These are phyloP conservation scores for Pocillopora damicornis DNA, from an alignment of 64 coral and sea anemone genomes.

Conservation along the genomic window DNA sequence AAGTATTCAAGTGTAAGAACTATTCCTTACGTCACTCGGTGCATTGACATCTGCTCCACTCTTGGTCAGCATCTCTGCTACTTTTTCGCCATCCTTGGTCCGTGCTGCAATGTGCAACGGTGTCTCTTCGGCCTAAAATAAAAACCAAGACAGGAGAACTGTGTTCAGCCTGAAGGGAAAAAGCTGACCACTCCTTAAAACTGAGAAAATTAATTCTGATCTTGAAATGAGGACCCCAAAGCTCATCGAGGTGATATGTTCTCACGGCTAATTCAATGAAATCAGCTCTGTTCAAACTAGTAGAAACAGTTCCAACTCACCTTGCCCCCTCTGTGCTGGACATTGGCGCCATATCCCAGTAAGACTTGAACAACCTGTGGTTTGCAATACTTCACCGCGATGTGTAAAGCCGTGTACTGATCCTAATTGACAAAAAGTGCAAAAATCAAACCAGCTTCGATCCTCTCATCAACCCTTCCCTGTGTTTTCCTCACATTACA, in stretches of 20 bases:
- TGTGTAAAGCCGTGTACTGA: slow-evolving; percentile 85
- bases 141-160: not conserved
- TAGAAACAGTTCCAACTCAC: slow-evolving; percentile 5
- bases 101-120: slow-evolving; percentile 77
- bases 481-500: no score
- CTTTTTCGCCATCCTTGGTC: slow-evolving; percentile 71
- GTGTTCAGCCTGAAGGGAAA: not conserved
- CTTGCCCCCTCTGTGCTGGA: slow-evolving; percentile 96
- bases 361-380: slow-evolving; percentile 91
- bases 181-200: not conserved
- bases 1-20: not conserved
- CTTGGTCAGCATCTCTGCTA: slow-evolving; percentile 85
- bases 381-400: slow-evolving; percentile 89
- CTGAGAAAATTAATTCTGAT: no score
- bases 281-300: not conserved
- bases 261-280: no score
- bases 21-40: slow-evolving; percentile 63
- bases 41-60: slow-evolving; percentile 84
- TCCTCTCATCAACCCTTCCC: no score
- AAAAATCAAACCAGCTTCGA: not conserved
- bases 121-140: slow-evolving; percentile 52
- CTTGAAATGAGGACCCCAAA: no score
- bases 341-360: slow-evolving; percentile 91
- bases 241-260: no score
- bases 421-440: slow-evolving; percentile 41